phyloP scores from a whole-genome alignment of 2,113 vertebrate genomes.

The Columba livia region DNA sequence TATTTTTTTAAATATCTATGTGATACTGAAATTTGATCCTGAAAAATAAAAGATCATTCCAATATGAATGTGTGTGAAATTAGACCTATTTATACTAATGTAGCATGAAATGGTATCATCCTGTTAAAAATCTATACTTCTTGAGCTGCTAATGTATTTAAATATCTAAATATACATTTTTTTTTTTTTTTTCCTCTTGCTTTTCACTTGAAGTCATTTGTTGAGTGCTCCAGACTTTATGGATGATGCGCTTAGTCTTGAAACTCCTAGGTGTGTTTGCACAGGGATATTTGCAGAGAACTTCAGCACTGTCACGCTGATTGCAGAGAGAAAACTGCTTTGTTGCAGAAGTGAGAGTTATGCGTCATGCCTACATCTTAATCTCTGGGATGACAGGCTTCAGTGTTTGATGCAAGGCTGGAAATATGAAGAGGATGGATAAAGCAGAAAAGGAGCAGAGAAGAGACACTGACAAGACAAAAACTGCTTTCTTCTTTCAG shows the following conservation, averaged over 20 bases:
- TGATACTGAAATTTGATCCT: slow-evolving; percentile 24
- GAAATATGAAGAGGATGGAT: background rate
- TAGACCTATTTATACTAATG: slow-evolving; percentile 51
- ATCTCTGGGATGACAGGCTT: background rate
- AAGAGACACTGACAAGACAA: background rate
- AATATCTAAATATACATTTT: background rate
- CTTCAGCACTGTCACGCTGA: background rate
- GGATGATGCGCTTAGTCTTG: background rate
- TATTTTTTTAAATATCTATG: slow-evolving; percentile 19
- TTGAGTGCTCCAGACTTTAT: slow-evolving; percentile 12
- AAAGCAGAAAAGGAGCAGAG: background rate
- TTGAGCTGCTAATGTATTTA: slow-evolving; percentile 18
- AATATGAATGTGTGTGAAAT: slow-evolving; percentile 27
- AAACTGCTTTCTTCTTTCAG: background rate
- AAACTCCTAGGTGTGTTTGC: background rate
- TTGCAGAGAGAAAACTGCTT: background rate
- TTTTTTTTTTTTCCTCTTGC: background rate
- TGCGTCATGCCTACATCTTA: background rate
- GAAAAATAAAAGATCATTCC: slow-evolving; percentile 33
- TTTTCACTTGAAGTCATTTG: slow-evolving; percentile 36
- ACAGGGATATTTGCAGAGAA: background rate
- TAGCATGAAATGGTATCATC: slow-evolving; percentile 66
- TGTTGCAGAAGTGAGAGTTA: background rate
- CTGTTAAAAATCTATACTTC: slow-evolving; percentile 46
- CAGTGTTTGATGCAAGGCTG: background rate